Evolutionary conservation across 2,113 vertebrate genomes (phyloP), one percentile per base, ranked within the genome.

Genomic region (Python bivittatus): DNA sequence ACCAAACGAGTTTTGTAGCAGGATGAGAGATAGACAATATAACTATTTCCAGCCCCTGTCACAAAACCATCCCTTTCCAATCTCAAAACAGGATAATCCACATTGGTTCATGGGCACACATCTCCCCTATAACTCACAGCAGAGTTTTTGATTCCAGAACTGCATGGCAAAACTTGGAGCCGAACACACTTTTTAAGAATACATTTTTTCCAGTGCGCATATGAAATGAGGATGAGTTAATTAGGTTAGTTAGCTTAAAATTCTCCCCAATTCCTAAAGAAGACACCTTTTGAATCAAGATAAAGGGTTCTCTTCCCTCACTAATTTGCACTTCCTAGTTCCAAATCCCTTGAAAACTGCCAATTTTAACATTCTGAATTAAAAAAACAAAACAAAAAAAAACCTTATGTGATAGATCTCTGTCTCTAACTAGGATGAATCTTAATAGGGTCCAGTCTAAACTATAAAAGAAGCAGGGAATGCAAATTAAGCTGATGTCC

Each of bases 401-500:
- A 72, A 72, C 33, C 15, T 0, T n/a, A 5, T 94, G 52, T 96
- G 54, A 93, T 58, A 17, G 94, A 96, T 94, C 93, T 85, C 94
- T 87, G 92, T 95, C 93, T 96, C 95, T 94, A 94, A 95, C 93
- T 68, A 90, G 57, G 57, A n/a, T 92, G 93, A 95, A 90, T 94
- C 91, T 94, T 95, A 90, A 20, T 29, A 64, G 57, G n/a, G 92
- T 20, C 7, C 33, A 56, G 88, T 93, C 86, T 93, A 87, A 33
- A 93, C 42, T 23, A 89, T 57, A 33, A 56, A 54, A 44, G n/a
- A 95, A 64, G n/a, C 92, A 93, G 44, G 90, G 91, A 97, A 97
- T 97, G 94, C 90, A 97, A 97, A 97, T 61, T 44, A 96, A 95
- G 94, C 89, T 84, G 95, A 94, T 89, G 95, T 94, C 95, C 85